Conservation (phyloP, 2,888 invertebrate genomes). For the Dolomedes plantarius region DNA sequence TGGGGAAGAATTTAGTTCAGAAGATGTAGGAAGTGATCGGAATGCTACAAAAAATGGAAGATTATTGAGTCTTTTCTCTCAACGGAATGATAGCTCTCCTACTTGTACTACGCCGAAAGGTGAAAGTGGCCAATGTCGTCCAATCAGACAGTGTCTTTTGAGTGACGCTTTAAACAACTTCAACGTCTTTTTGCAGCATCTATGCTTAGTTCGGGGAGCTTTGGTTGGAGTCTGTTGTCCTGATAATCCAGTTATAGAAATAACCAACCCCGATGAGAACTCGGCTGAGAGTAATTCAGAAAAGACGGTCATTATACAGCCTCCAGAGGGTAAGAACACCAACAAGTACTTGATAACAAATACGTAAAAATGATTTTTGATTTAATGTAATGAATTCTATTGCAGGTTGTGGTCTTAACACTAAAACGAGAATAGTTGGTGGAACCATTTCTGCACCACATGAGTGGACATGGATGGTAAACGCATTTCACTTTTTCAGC, state of each 20-base stretch:
- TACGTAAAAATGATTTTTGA: background rate
- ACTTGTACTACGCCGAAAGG: slow-evolving; percentile 62
- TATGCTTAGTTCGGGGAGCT: slow-evolving; percentile 84
- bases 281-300: background rate
- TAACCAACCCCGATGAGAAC: slow-evolving; percentile 13
- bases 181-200: slow-evolving; percentile 82
- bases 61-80: slow-evolving; percentile 28
- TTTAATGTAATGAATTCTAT: background rate
- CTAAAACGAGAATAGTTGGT: slow-evolving; percentile 64
- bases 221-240: slow-evolving; percentile 88
- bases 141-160: slow-evolving; percentile 81
- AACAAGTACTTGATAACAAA: background rate
- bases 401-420: slow-evolving; percentile 54
- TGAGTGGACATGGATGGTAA: slow-evolving; percentile 71
- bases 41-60: background rate
- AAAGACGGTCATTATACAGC: slow-evolving; percentile 25
- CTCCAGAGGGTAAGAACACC: slow-evolving; percentile 47
- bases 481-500: background rate
- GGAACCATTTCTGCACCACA: slow-evolving; percentile 52
- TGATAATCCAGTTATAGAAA: slow-evolving; percentile 76
- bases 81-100: background rate
- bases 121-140: slow-evolving; percentile 75
- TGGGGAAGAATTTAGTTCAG: background rate
- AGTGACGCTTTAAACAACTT: slow-evolving; percentile 81
- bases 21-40: background rate